These are phyloP conservation scores for Quadroppia sp. DNA, from an alignment of 2,888 invertebrate genomes.

Conservation along the genomic window DNA sequence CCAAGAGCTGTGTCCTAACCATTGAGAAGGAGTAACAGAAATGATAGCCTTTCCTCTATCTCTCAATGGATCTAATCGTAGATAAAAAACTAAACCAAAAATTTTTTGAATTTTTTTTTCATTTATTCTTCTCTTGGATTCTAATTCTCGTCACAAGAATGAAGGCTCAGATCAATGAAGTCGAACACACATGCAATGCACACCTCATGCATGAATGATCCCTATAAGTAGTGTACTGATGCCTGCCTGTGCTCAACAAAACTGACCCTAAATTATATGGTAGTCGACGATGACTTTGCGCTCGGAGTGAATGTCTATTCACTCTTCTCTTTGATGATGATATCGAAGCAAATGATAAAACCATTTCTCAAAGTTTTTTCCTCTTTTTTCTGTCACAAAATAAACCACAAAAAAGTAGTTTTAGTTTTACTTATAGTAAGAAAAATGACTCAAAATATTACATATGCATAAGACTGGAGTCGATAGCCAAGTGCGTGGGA, in stretches of 20 bases:
- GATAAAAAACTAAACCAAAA: conserved; percentile 8
- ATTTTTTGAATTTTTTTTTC: too few relatives aligned
- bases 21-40: conserved; percentile 6
- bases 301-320: conserved; percentile 5
- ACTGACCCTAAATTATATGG: conserved; percentile 35
- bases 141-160: background rate
- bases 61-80: background rate
- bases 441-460: conserved; percentile 12
- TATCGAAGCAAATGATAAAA: conserved; percentile 16
- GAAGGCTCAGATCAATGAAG: conserved; percentile 26
- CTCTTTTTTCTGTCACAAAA: background rate
- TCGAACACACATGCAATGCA: conserved; percentile 31
- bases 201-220: conserved; percentile 32
- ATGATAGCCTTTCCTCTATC: too few relatives aligned
- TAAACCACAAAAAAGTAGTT: background rate
- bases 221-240: conserved; percentile 22
- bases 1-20: background rate
- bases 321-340: background rate
- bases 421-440: conserved; percentile 2
- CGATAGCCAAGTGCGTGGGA: background rate
- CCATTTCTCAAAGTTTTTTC: background rate
- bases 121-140: conserved; percentile 8
- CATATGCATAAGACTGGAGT: conserved; percentile 2
- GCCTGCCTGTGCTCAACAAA: too few relatives aligned
- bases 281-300: conserved; percentile 23